These are phyloP conservation scores for Trichonephila inaurata DNA, from an alignment of 1,140 invertebrate genomes.

Conservation along the genomic window DNA sequence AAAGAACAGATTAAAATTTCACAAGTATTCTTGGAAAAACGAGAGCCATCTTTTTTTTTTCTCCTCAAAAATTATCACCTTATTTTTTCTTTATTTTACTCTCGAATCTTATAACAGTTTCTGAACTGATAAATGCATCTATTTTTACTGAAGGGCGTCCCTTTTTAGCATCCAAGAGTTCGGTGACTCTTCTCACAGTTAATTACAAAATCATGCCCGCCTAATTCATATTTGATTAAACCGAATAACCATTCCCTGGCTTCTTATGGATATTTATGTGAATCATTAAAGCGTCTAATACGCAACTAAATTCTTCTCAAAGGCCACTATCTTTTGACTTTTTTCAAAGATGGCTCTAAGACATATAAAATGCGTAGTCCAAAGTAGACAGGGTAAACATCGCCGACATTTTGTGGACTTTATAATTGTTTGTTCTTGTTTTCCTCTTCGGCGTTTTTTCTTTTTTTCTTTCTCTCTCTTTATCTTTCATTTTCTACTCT, in stretches of 20 bases:
- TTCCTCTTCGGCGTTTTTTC: not conserved
- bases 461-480: conserved; percentile 14
- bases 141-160: not conserved
- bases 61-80: not conserved
- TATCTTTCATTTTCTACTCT: conserved; percentile 26
- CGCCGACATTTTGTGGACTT: conserved; percentile 64
- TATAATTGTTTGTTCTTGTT: conserved; percentile 69
- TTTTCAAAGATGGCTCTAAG: not conserved
- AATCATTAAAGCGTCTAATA: not conserved
- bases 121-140: not conserved
- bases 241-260: not conserved
- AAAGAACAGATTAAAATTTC: too few relatives aligned
- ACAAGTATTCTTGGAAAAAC: too few relatives aligned
- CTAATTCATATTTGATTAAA: not conserved
- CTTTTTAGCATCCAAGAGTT: not conserved
- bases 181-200: not conserved
- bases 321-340: not conserved
- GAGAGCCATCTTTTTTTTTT: too few relatives aligned
- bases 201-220: not conserved
- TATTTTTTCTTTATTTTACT: not conserved
- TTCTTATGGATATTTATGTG: not conserved
- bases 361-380: conserved; percentile 52
- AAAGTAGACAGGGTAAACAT: conserved; percentile 55
- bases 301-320: not conserved
- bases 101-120: not conserved